A percentile compares a stretch with the other conserved stretches of the same genome.
These are phyloP conservation scores for Polypedilum vanderplanki DNA, from an alignment of 1,140 invertebrate species.

Conservation along the genomic window DNA sequence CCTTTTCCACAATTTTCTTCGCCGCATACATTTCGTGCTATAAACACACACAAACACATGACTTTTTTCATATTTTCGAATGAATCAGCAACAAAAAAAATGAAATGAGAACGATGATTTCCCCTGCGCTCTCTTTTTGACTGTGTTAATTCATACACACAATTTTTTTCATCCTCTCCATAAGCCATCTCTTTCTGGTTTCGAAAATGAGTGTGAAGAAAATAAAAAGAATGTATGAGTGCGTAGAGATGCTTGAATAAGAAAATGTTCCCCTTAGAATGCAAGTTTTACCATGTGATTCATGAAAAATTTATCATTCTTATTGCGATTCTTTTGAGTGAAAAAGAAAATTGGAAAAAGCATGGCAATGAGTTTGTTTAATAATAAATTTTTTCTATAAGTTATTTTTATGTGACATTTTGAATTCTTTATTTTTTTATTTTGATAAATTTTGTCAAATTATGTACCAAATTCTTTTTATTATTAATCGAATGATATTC, in stretches of 20 bases:
- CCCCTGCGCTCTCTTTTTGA: conserved; percentile 10
- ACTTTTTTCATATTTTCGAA: conserved; percentile 12
- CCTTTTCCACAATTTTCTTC: neutral
- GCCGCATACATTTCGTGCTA: neutral
- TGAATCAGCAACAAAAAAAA: neutral
- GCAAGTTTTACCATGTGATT: neutral
- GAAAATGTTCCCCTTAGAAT: neutral
- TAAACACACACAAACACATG: conserved; percentile 10
- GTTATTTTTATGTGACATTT: no score
- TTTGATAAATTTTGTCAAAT: no score
- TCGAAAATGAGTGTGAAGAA: conserved; percentile 5
- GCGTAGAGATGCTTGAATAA: conserved; percentile 1
- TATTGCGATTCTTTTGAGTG: no score
- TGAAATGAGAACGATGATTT: neutral
- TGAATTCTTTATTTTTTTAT: no score
- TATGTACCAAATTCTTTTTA: no score
- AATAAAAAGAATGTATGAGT: conserved; percentile 16
- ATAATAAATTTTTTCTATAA: no score
- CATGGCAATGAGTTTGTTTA: no score
- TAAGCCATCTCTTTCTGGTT: conserved; percentile 16
- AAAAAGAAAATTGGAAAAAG: no score
- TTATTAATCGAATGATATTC: no score
- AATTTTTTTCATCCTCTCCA: neutral
- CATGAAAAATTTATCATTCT: neutral
- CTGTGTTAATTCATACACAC: neutral